Evolutionary conservation across 2,113 vertebrate genomes (phyloP), one percentile per base, ranked within the genome.

Genomic region (Hydropotes inermis): DNA sequence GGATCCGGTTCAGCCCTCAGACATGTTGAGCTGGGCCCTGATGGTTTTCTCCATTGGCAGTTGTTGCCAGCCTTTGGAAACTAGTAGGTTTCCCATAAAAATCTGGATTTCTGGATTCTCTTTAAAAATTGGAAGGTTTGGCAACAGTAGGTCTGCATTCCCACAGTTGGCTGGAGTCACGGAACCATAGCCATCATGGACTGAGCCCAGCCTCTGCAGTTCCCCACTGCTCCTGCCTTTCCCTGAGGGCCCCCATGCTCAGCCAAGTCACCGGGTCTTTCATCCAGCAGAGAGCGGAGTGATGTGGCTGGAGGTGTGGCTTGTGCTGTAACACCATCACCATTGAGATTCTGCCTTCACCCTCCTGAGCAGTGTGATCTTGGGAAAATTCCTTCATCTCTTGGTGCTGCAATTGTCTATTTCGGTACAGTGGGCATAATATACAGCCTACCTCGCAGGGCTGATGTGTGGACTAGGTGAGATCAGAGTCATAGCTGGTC

Each of bases 101-200:
- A 60, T 93, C 88, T 85, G 33, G 79, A 78, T 92, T 84, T 94
- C 33, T 94, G 45, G 85, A 85, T 90, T 87, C 64, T 81, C 58
- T 84, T 55, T 43, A 83, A 76, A 79, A 93, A 64, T 11, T 2
- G 27, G 21, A 52, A 92, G 70, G 76, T 58, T 39, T 79, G 79
- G 92, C 45, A 79, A 10, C 45, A 7, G 23, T 5, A 33, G 58
- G 9, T 52, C 78, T 74, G 12, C 12, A 2, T 92, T 92, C 55
- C 58, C 54, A 52, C 19, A 43, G 81, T 33, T 93, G 87, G 85
- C 79, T 74, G 52, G 67, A 88, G 36, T 58, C 4, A 12, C 2
- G 7, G 61, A 58, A 39, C 70, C 4, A 0, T 15, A 11, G 57
- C 81, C 3, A 4, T 67, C 6, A 0, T 30, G 58, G 64, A 7